Evolutionary conservation across 2,888 invertebrate species (phyloP), one percentile per base, ranked within the genome.

Genomic region (Molanna angustata): DNA sequence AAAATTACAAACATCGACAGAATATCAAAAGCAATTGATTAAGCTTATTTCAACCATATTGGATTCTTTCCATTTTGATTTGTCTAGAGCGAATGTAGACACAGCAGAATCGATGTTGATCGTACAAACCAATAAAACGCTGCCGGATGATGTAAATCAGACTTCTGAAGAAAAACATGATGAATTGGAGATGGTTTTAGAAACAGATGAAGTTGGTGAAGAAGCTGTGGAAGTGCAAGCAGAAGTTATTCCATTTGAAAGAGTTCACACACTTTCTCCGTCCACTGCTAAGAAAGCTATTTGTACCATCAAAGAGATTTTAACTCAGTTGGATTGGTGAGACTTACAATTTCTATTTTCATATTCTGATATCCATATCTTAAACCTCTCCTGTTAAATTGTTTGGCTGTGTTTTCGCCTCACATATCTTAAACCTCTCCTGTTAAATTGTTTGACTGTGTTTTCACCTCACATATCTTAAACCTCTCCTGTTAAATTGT

Each of bases 61-160:
- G 58, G 93, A 96, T 66, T 84, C 89, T 1, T 97, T 96, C 66
- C 96, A 96, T 72, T 97, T 89, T 69, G 91, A 96, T 73, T 76
- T 96, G 43, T 81, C 82, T 0, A 84, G 85, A 66, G 82, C 78
- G 3, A 68, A 75, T 48, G n/a, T n/a, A n/a, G n/a, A n/a, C n/a
- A n/a, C n/a, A n/a, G n/a, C n/a, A n/a, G n/a, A n/a, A n/a, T n/a
- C n/a, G n/a, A n/a, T n/a, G n/a, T n/a, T n/a, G 44, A 56, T 57
- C 72, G 19, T 72, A 73, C 71, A 72, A 66, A 65, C 69, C 4
- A 32, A 37, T 9, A 42, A 35, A 31, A 32, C 11, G 22, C 63
- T 74, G 33, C 63, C 67, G 64, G 53, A 52, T 17, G 19, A 3
- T 17, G 35, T 35, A 17, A 65, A 64, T 31, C 63, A 65, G 18